These are phyloP conservation scores for Apodemia hepburni DNA, from an alignment of 2,888 invertebrate species.

Conservation along the genomic window DNA sequence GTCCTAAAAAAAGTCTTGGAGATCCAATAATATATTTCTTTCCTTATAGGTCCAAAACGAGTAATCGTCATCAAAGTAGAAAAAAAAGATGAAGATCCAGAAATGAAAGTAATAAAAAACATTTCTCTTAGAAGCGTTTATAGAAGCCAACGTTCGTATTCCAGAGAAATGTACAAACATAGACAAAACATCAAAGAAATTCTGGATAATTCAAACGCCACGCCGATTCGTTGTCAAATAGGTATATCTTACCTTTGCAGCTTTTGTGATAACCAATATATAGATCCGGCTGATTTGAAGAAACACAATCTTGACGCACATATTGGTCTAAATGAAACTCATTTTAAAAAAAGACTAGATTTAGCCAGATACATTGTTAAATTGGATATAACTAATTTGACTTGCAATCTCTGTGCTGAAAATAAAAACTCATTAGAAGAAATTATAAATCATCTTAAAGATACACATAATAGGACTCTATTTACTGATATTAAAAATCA, in stretches of 20 bases:
- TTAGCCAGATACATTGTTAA: conserved; percentile 39
- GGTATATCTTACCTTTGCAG: conserved; percentile 42
- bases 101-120: conserved; percentile 7
- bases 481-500: conserved; percentile 44
- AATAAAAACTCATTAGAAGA: conserved; percentile 37
- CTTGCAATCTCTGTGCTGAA: conserved; percentile 43
- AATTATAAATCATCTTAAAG: conserved; percentile 41
- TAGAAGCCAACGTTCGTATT: conserved; percentile 10
- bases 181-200: conserved; percentile 45
- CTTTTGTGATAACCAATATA: conserved; percentile 40
- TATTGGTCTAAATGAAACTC: conserved; percentile 31
- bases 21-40: conserved; percentile 21
- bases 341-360: conserved; percentile 39
- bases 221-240: conserved; percentile 40
- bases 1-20: not conserved
- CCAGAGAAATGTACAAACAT: conserved; percentile 51
- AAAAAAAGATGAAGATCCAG: conserved; percentile 16
- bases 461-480: conserved; percentile 37
- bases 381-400: conserved; percentile 49
- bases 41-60: conserved; percentile 20
- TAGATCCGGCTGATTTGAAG: conserved; percentile 41
- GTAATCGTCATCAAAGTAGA: conserved; percentile 21
- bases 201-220: conserved; percentile 44
- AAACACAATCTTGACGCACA: conserved; percentile 42
- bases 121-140: conserved; percentile 11